Base-by-base conservation (phyloP, 2,797 vertebrate genomes). In the Chloroceryle inda region DNA sequence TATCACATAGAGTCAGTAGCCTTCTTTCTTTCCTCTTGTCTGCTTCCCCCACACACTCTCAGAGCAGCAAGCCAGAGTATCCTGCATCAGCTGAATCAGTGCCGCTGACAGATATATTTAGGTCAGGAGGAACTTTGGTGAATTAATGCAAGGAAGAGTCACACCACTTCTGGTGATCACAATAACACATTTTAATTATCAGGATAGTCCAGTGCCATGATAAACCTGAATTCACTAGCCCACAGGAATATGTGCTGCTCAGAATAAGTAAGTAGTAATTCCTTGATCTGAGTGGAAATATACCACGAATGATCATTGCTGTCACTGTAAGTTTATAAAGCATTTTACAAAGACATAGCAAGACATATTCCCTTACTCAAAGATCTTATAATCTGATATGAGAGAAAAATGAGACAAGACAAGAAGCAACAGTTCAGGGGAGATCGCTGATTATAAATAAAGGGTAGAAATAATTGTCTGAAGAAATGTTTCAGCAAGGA, bases 381-480 rank as follows among this genome's bases (percentile, higher is more conserved):
- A 95, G 94, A 91, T 94, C 76, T 95, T 95, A 90, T 88, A 94
- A 96, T 92, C 52, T 84, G 92, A 92, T 94, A 74, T 6, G 44
- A 96, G 96, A 94, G 72, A 92, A 97, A 94, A 96, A 93, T 71
- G 91, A 95, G 89, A 96, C 95, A 96, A 96, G 96, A 97, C 91
- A 95, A 95, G 94, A 97, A 90, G 83, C 85, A 94, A 88, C 92
- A 96, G 94, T 95, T 96, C 96, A 95, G 92, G 79, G 94, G 89
- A 96, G 89, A 97, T 95, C 96, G 94, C 91, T 90, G 89, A 95
- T 95, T 97, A 95, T 92, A 94, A 94, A 92, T 92, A 97, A 95
- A 94, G 85, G 66, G 38, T 92, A 94, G 85, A 89, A 94, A 95
- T 92, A 94, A 97, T 95, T 94, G 76, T 97, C 89, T 97, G 95